A percentile compares a stretch with the other conserved stretches of the same genome.
Evolutionary conservation across 2,888 invertebrate species (phyloP).

Genomic region (Thecophora atra): DNA sequence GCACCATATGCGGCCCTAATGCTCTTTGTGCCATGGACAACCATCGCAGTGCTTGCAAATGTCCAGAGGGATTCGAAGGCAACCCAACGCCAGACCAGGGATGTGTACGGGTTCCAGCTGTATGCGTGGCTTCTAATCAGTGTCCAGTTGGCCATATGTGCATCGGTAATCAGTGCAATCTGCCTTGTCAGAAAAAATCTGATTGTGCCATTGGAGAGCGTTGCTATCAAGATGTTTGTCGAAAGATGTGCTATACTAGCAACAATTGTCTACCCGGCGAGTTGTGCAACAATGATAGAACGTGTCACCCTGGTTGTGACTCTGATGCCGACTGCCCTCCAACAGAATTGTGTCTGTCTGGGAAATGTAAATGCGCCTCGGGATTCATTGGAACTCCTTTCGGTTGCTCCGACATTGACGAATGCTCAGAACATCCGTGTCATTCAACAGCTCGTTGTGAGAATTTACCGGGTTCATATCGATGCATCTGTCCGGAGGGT

Average conservation of each 20-base stretch:
- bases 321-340: conserved; percentile 81
- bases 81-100: conserved; percentile 89
- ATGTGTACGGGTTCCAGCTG: conserved; percentile 82
- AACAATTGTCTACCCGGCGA: conserved; percentile 91
- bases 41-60: conserved; percentile 80
- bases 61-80: conserved; percentile 86
- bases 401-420: conserved; percentile 84
- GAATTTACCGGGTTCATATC: conserved; percentile 82
- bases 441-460: conserved; percentile 82
- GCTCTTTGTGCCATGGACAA: conserved; percentile 80
- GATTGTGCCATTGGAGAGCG: conserved; percentile 86
- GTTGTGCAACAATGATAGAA: conserved; percentile 80
- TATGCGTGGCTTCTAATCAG: conserved; percentile 74
- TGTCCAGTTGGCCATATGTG: conserved; percentile 84
- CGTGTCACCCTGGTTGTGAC: conserved; percentile 85
- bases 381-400: conserved; percentile 80
- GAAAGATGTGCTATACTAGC: conserved; percentile 88
- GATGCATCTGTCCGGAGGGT: conserved; percentile 81
- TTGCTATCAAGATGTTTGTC: conserved; percentile 80
- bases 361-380: conserved; percentile 79
- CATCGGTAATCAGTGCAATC: conserved; percentile 79
- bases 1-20: conserved; percentile 84
- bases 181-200: conserved; percentile 77
- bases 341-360: conserved; percentile 79
- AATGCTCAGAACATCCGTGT: conserved; percentile 81